Evolutionary conservation across 30 jellyfish, hydroid and myxozoan species (phyloP).

Genomic region (Turritopsis rubra): DNA sequence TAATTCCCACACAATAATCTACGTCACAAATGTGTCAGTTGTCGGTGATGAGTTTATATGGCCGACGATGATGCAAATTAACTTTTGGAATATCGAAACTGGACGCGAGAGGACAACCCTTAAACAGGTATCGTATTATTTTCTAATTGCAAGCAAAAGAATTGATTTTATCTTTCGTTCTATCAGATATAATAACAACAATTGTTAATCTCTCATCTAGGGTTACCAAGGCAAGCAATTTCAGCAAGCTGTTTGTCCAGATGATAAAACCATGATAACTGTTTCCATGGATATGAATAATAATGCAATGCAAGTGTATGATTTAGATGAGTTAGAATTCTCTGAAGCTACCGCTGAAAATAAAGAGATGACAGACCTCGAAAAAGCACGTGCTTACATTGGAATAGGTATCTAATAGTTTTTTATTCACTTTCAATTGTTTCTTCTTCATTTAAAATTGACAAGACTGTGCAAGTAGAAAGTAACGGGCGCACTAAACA

Average conservation of each 20-base stretch:
- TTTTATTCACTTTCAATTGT: no score
- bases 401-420: slow-evolving; percentile 50
- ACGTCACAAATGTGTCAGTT: slow-evolving; percentile 14
- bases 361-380: slow-evolving; percentile 42
- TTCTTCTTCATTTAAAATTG: no score
- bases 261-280: slow-evolving; percentile 42
- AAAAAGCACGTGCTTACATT: slow-evolving; percentile 60
- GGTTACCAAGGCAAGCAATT: slow-evolving; percentile 92
- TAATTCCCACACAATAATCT: slow-evolving; percentile 45
- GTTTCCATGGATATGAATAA: slow-evolving; percentile 52
- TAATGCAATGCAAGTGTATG: slow-evolving; percentile 64
- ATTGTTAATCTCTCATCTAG: slow-evolving; percentile 35
- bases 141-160: neutral
- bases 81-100: slow-evolving; percentile 77
- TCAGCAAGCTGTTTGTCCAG: slow-evolving; percentile 58
- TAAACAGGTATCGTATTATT: slow-evolving; percentile 37
- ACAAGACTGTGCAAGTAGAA: no score
- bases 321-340: slow-evolving; percentile 41
- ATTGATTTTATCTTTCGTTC: no score
- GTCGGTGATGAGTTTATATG: slow-evolving; percentile 63
- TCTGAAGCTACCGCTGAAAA: slow-evolving; percentile 41
- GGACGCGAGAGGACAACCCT: slow-evolving; percentile 69
- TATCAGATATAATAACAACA: no score
- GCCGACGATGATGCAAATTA: slow-evolving; percentile 72
- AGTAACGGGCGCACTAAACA: no score